These are phyloP conservation scores for Apis cerana DNA, from an alignment of 1,140 invertebrate species.

Conservation along the genomic window DNA sequence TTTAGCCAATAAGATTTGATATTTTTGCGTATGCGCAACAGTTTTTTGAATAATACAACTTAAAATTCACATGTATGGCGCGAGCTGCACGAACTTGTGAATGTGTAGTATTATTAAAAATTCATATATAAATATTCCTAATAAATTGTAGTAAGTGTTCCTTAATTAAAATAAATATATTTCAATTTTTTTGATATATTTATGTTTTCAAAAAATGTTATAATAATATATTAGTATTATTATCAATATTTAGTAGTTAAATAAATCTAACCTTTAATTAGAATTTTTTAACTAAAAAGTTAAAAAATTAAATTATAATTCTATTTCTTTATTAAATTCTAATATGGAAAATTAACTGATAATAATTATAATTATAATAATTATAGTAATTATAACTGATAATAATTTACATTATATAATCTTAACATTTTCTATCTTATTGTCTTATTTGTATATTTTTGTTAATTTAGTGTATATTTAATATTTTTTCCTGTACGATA, in stretches of 20 bases:
- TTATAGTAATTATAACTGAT: no score
- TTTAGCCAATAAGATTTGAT: neutral
- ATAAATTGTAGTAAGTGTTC: conserved; percentile 37
- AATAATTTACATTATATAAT: neutral
- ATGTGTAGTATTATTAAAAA: conserved; percentile 2
- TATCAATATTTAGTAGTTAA: conserved; percentile 5
- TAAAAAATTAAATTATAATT: neutral
- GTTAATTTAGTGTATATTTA: conserved; percentile 7
- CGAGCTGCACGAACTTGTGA: conserved; percentile 44
- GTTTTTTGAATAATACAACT: neutral
- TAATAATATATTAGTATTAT: neutral
- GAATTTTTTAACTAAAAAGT: neutral
- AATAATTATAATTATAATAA: no score
- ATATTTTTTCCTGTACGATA: neutral
- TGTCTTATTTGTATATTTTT: conserved; percentile 12
- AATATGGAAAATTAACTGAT: neutral
- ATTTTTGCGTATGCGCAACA: neutral
- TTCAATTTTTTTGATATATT: neutral
- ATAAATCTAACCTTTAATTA: conserved; percentile 35
- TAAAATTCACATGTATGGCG: conserved; percentile 36
- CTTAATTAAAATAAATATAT: neutral
- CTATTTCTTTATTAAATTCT: neutral
- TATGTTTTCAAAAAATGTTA: neutral
- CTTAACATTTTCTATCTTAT: no score
- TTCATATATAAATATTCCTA: conserved; percentile 20